phyloP scores from a whole-genome alignment of 2,797 vertebrate species.

The Pseudopleuronectes americanus region DNA sequence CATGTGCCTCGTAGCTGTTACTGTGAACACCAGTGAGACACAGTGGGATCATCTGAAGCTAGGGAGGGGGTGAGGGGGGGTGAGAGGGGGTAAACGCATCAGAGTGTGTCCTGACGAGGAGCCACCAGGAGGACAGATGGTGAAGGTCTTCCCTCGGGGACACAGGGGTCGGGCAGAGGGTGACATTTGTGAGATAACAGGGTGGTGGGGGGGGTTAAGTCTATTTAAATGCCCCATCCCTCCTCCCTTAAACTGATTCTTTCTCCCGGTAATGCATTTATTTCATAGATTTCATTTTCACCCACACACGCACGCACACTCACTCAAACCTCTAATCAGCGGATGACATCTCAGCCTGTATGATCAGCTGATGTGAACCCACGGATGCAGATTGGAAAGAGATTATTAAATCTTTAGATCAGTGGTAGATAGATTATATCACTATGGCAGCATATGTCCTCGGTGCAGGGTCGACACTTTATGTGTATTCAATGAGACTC shows the following conservation, averaged over 20 bases:
- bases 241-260: constrained; percentile 3
- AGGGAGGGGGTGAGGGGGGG: background rate
- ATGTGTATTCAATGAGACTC: constrained; percentile 38
- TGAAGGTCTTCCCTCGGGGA: constrained; percentile 39
- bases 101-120: constrained; percentile 12
- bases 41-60: background rate
- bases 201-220: constrained; percentile 6
- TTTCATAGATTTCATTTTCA: constrained; percentile 4
- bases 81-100: background rate
- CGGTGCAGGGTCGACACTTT: constrained; percentile 40
- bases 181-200: constrained; percentile 21
- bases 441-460: constrained; percentile 62
- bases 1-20: constrained; percentile 10
- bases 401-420: constrained; percentile 70
- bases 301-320: constrained; percentile 14
- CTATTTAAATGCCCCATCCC: constrained; percentile 5
- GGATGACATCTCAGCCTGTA: constrained; percentile 57
- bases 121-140: constrained; percentile 60
- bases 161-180: constrained; percentile 2
- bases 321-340: constrained; percentile 50
- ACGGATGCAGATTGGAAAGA: constrained; percentile 67
- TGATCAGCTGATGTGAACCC: constrained; percentile 54
- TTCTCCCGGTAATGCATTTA: background rate
- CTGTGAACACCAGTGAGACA: constrained; percentile 15
- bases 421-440: constrained; percentile 56